Conservation (phyloP, 1,140 invertebrate genomes). For the Drosophila kurseongensis region DNA sequence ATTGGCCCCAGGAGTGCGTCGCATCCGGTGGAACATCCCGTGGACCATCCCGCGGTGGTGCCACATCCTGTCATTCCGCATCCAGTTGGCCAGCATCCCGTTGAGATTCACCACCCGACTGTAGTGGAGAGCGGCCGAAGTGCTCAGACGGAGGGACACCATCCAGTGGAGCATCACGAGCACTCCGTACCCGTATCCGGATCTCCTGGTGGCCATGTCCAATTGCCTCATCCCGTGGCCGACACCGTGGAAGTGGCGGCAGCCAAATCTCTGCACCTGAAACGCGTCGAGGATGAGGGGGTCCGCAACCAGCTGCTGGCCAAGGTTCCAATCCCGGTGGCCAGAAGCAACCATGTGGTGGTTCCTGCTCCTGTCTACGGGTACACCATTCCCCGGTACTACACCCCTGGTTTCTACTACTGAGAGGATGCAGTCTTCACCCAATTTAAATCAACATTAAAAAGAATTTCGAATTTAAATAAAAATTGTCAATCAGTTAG, state of each 20-base stretch:
- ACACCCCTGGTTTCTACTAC: constrained; percentile 58
- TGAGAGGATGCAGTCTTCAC: constrained; percentile 7
- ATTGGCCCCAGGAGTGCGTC: constrained; percentile 8
- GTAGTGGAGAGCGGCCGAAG: constrained; percentile 17
- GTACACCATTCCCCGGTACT: constrained; percentile 60
- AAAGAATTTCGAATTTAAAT: constrained; percentile 44
- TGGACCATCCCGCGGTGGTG: constrained; percentile 16
- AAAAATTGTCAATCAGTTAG: constrained; percentile 43
- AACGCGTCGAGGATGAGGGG: constrained; percentile 61
- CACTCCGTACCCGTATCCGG: constrained; percentile 9
- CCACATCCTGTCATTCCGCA: constrained; percentile 2
- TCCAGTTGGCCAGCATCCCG: constrained; percentile 19
- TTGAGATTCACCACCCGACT: constrained; percentile 14
- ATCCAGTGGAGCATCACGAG: constrained; percentile 33
- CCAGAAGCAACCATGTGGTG: constrained; percentile 52
- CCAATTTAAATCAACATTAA: not conserved
- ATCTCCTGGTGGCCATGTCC: constrained; percentile 20
- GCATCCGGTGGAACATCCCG: constrained; percentile 1
- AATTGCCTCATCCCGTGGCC: constrained; percentile 62
- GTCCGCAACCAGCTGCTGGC: constrained; percentile 55
- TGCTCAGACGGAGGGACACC: constrained; percentile 15
- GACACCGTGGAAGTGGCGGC: constrained; percentile 83
- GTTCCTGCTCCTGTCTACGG: constrained; percentile 53
- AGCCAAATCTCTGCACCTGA: constrained; percentile 66
- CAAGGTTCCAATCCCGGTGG: constrained; percentile 55